Base-by-base conservation (phyloP, 2,888 invertebrate species). In the Hirtodrosophila duncani region DNA sequence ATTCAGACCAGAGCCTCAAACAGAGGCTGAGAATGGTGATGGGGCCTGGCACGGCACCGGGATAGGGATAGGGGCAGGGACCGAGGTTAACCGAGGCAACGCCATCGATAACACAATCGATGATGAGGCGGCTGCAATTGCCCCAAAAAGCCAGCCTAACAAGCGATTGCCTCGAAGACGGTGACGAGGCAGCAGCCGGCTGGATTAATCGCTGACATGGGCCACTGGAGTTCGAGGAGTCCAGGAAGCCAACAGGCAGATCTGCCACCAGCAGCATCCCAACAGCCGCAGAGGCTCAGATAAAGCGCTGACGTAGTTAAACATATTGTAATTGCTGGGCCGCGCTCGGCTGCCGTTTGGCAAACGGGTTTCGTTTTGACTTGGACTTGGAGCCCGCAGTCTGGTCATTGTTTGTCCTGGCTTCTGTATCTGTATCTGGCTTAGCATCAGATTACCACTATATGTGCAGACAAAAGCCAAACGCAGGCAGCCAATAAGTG, bases 171-270 rank as follows among this genome's bases (percentile, higher is more conserved):
- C 46, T 57, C 59, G 56, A 81, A 85, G 85, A 85, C 59, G 56
- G 81, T 85, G 85, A 85, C 83, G 84, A 83, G 83, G 82, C 79
- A 80, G 69, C 79, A 78, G 77, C 66, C 81, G 78, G 69, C 78
- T 81, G 83, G 83, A 85, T 85, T 85, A 85, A 85, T 85, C 86
- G 85, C 69, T 85, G 85, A 85, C 85, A 85, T 80, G 84, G 70
- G 63, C 81, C 70, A 43, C 37, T 60, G 43, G 24, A 56, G 29
- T 31, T 42, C 16, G 38, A 26, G 30, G 13, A 34, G 20, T 29
- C 16, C 10, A 9, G 37, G 1, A 26, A 39, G 11, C 21, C 42
- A n/a, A n/a, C n/a, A n/a, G 38, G 37, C 21, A 44, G 37, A 4
- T 30, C 27, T 5, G 30, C 29, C 21, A 46, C 52, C 41, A 38